Conservation (phyloP, 2,113 vertebrate species). For the Falcunculus frontatus region DNA sequence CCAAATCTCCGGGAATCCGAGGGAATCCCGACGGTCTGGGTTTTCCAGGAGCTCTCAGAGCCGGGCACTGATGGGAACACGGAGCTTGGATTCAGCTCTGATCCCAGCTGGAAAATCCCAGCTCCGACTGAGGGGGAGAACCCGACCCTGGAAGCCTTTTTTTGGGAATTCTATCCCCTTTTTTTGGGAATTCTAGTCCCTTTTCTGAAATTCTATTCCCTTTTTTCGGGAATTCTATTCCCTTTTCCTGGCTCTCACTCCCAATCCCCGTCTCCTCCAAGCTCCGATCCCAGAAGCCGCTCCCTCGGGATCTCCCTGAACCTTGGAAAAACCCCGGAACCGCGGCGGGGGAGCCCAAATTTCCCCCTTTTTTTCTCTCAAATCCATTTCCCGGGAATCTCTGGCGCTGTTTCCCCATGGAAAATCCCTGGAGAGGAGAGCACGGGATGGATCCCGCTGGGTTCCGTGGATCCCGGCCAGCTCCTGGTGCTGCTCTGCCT, state of each 20-base stretch:
- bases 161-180: background rate
- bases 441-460: accelerated
- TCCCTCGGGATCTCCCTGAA: background rate
- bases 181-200: background rate
- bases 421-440: background rate
- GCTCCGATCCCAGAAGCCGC: accelerated
- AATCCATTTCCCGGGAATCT: background rate
- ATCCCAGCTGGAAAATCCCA: background rate
- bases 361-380: background rate
- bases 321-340: background rate
- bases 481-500: background rate
- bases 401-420: background rate
- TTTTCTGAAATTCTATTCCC: background rate
- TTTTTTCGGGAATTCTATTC: background rate
- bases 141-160: background rate
- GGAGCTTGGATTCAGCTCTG: background rate
- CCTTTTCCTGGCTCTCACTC: background rate
- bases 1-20: background rate
- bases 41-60: background rate
- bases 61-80: background rate
- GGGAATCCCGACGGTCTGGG: background rate
- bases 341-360: background rate
- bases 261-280: background rate
- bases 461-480: background rate
- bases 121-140: background rate